Evolutionary conservation across 2,888 invertebrate genomes (phyloP).

Genomic region (Plagiodera versicolora): DNA sequence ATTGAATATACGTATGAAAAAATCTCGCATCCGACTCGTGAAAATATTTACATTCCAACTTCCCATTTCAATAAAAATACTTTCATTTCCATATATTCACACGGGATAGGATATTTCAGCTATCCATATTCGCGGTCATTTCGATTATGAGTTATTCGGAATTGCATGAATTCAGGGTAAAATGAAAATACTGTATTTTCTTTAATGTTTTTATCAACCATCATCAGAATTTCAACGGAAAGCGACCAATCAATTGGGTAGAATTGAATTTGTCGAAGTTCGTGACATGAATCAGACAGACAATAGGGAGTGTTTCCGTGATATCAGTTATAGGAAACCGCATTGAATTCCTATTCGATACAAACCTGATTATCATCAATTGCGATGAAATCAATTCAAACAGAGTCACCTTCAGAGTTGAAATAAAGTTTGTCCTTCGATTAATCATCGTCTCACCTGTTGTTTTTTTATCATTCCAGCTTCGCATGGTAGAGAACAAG

Average conservation of each 20-base stretch:
- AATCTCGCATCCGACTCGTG: no score
- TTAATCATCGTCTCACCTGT: conserved; percentile 52
- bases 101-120: no score
- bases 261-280: no score
- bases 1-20: no score
- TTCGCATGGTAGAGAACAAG: conserved; percentile 70
- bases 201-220: neutral
- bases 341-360: neutral
- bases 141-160: no score
- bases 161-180: no score
- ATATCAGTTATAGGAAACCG: neutral
- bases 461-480: conserved; percentile 70
- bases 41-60: no score
- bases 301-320: neutral
- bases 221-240: neutral
- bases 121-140: no score
- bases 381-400: neutral
- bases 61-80: no score
- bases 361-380: neutral
- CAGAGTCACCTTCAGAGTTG: no score
- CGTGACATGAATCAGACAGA: neutral
- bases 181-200: no score
- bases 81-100: no score
- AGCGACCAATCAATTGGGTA: neutral
- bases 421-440: neutral